These are phyloP conservation scores for Scaeva pyrastri DNA, from an alignment of 2,888 invertebrate species.

Conservation along the genomic window DNA sequence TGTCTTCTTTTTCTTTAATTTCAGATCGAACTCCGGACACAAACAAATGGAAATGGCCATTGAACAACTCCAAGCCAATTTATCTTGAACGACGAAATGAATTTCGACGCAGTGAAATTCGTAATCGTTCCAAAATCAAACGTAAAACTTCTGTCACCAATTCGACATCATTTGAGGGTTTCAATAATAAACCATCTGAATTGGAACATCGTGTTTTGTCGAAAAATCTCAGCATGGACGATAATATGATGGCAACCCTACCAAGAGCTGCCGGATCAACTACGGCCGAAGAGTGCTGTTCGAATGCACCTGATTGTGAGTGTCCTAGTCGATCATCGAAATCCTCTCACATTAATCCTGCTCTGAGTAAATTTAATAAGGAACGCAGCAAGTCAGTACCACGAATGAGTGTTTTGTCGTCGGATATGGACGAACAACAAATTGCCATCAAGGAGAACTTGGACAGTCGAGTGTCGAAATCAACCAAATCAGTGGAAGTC, in stretches of 20 bases:
- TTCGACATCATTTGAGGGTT: conserved; percentile 81
- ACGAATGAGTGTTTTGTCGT: conserved; percentile 79
- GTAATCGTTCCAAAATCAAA: conserved; percentile 83
- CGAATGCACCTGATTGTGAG: conserved; percentile 72
- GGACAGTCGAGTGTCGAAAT: conserved; percentile 79
- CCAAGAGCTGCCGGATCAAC: conserved; percentile 78
- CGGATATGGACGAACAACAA: conserved; percentile 78
- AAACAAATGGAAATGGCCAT: conserved; percentile 84
- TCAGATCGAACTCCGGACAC: conserved; percentile 83
- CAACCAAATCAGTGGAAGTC: conserved; percentile 84
- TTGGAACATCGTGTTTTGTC: conserved; percentile 70
- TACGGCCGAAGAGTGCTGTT: conserved; percentile 60
- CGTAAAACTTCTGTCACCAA: conserved; percentile 82
- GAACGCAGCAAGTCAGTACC: conserved; percentile 83
- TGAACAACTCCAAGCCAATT: conserved; percentile 92
- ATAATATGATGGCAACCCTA: conserved; percentile 79
- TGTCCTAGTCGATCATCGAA: conserved; percentile 76
- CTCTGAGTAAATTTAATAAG: conserved; percentile 77
- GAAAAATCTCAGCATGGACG: conserved; percentile 81
- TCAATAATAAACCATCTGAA: conserved; percentile 78
- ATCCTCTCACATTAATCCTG: conserved; percentile 24
- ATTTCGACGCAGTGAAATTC: conserved; percentile 87
- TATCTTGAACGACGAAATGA: conserved; percentile 94
- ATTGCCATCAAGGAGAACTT: conserved; percentile 79
- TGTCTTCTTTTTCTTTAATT: conserved; percentile 42